Evolutionary conservation across 2,113 vertebrate genomes (phyloP), one percentile per base, ranked within the genome.

Genomic region (Uria aalge): DNA sequence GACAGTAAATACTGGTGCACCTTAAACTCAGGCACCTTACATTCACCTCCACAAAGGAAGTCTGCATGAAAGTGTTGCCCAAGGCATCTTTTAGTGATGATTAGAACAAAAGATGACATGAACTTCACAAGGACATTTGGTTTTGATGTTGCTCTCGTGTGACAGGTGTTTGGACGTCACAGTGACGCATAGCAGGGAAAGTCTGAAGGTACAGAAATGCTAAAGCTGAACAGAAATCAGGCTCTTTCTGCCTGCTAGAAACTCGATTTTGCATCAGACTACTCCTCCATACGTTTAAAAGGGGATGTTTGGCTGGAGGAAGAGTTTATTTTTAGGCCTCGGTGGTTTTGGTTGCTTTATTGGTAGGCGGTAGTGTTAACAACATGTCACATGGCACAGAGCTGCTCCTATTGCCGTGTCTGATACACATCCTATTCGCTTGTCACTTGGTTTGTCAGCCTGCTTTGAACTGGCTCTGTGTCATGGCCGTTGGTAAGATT

Each of bases 291-390:
- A 24, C 30, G 0, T 67, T 93, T 74, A 29, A 7, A 81, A 74
- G 82, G 55, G 79, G 76, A 47, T 94, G 50, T 52, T 69, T 86
- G 79, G 55, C 88, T 90, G 90, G 38, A 74, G 82, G 60, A 96
- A 5, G 41, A 52, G 85, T 77, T 95, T 93, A 84, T 95, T 95
- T 92, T 95, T 88, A 88, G 81, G 48, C 26, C 71, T 59, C 5
- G 3, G 62, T 62, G 78, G 38, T 88, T 97, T 93, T 36, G 8
- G 53, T 63, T 86, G 85, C 48, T 71, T 73, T 74, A 4, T 60
- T 56, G 79, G 78, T 77, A 32, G 79, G 52, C 27, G 29, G 75
- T 45, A 24, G 55, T 4, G 3, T 59, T 84, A 87, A 43, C 5
- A 60, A 2, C 45, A 1, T 5, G 5, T 87, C 59, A 32, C 36